Percentiles rank a stretch among this genome's conserved stretches.
These are phyloP conservation scores for Orthochromis malagaraziensis DNA, from an alignment of 2,113 vertebrate genomes.

Conservation along the genomic window DNA sequence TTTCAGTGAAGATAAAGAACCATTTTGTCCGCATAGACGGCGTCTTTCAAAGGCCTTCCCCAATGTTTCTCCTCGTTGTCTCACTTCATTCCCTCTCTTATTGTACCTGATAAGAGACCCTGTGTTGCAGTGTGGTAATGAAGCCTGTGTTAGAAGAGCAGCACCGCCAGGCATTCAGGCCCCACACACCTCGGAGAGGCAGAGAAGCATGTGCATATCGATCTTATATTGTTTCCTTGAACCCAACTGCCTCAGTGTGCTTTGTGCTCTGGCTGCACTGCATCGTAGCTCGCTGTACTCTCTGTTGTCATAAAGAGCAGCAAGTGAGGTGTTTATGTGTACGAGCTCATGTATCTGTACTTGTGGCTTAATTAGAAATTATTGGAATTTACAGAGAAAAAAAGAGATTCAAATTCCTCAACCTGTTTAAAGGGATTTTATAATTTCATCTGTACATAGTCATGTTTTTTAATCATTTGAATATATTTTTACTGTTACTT, in stretches of 20 bases:
- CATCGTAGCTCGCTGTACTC: neutral
- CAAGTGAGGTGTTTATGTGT: neutral
- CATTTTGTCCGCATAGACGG: neutral
- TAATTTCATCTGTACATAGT: neutral
- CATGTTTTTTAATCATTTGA: slow-evolving; percentile 36
- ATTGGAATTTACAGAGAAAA: neutral
- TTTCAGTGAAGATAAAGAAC: slow-evolving; percentile 15
- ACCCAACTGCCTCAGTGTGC: slow-evolving; percentile 28
- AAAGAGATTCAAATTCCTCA: neutral
- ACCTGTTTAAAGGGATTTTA: neutral
- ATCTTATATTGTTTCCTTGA: slow-evolving; percentile 63
- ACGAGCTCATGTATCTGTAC: neutral
- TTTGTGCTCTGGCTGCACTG: slow-evolving; percentile 21
- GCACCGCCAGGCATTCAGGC: slow-evolving; percentile 39
- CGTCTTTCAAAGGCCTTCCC: slow-evolving; percentile 10
- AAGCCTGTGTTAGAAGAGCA: slow-evolving; percentile 44
- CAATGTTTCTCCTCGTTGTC: slow-evolving; percentile 15
- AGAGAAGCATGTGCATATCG: slow-evolving; percentile 50
- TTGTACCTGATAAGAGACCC: slow-evolving; percentile 46
- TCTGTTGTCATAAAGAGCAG: slow-evolving; percentile 11
- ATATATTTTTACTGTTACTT: neutral
- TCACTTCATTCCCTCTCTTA: slow-evolving; percentile 41
- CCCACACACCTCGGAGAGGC: slow-evolving; percentile 49
- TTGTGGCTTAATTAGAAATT: neutral
- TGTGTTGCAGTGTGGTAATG: slow-evolving; percentile 50